Evolutionary conservation across 2,797 vertebrate genomes (phyloP).

Genomic region (Gila robusta): DNA sequence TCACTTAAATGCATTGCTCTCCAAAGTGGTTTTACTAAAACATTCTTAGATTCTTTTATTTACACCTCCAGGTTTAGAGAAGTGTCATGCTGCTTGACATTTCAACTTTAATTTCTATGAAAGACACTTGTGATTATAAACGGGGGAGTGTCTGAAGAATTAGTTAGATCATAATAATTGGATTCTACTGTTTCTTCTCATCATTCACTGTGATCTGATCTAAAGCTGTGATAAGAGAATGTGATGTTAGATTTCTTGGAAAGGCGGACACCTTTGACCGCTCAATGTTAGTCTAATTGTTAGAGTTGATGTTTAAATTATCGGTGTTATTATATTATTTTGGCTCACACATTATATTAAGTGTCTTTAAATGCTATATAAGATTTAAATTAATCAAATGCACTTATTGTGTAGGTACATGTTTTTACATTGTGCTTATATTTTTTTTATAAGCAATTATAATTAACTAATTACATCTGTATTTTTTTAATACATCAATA

Average conservation of each 20-base stretch:
- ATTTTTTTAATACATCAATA: background rate
- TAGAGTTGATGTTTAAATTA: background rate
- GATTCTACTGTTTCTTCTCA: background rate
- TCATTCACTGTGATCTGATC: background rate
- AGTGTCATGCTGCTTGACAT: background rate
- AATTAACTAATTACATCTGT: background rate
- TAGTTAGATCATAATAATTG: background rate
- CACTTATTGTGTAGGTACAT: background rate
- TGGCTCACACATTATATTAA: background rate
- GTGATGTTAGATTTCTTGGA: background rate
- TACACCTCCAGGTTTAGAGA: constrained; percentile 20
- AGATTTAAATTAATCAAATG: background rate
- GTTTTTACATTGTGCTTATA: background rate
- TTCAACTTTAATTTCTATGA: background rate
- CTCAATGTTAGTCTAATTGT: background rate
- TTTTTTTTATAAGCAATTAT: background rate
- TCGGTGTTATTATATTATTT: background rate
- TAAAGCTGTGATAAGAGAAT: background rate
- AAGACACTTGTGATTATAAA: background rate
- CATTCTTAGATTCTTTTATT: background rate
- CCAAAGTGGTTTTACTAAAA: background rate
- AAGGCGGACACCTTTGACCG: background rate
- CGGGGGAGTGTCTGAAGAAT: background rate
- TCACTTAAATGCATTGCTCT: background rate
- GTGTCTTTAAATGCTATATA: background rate